Evolutionary conservation across 2,113 vertebrate species (phyloP).

Genomic region (Trachemys scripta): DNA sequence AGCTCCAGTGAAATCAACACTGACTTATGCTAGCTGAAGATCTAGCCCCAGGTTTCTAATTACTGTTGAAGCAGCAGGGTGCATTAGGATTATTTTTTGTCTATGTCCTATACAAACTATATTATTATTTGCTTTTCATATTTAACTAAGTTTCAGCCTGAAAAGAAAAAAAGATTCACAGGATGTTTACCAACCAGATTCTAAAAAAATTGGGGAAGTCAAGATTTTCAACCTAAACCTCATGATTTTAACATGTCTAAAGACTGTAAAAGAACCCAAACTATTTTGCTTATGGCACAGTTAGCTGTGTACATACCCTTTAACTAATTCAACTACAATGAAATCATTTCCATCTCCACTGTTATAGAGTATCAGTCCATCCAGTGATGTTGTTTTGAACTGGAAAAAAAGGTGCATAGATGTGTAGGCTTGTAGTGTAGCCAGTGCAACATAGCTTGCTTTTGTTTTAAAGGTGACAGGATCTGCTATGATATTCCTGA

Average conservation of each 20-base stretch:
- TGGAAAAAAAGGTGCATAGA: conserved; percentile 99
- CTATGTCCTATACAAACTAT: conserved; percentile 32
- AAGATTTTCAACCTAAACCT: background rate
- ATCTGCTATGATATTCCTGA: conserved; percentile 98
- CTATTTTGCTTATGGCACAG: background rate
- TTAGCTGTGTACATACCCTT: conserved; percentile 88
- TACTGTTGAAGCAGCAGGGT: background rate
- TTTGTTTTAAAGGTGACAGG: conserved; percentile 99
- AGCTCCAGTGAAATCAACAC: background rate
- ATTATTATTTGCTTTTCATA: conserved; percentile 50
- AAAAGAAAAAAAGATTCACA: conserved; percentile 49
- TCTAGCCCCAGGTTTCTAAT: conserved; percentile 17
- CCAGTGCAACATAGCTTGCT: conserved; percentile 94
- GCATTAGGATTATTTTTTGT: conserved; percentile 21
- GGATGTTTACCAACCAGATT: background rate
- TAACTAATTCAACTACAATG: conserved; percentile 98
- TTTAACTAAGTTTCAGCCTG: conserved; percentile 53
- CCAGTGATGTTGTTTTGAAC: conserved; percentile 98
- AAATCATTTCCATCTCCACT: conserved; percentile 99
- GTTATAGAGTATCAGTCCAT: conserved; percentile 97
- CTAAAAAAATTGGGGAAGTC: background rate
- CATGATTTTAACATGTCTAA: background rate
- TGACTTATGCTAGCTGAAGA: background rate
- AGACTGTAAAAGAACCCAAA: background rate
- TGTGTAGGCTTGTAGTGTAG: conserved; percentile 96